Conservation (phyloP, 1,140 invertebrate species). For the Ceratoteleas bidentatus region DNA sequence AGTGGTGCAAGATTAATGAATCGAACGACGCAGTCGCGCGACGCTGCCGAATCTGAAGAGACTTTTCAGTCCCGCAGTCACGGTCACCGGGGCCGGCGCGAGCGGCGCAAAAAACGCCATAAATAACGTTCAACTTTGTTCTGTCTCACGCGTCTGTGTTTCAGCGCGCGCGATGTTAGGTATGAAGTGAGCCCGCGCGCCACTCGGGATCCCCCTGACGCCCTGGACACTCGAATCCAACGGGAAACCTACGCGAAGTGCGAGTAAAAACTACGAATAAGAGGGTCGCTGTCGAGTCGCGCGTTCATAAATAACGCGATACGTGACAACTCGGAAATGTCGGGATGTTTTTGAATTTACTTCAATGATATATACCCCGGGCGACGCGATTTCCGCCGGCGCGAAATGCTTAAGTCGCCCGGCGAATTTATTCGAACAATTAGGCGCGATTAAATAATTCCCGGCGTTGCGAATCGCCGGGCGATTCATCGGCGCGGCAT, state of each 20-base stretch:
- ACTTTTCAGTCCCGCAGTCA: too few relatives aligned
- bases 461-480: slow-evolving; percentile 4
- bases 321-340: slow-evolving; percentile 71
- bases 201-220: slow-evolving; percentile 44
- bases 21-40: too few relatives aligned
- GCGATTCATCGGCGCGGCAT: slow-evolving; percentile 19
- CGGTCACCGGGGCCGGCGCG: too few relatives aligned
- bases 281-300: slow-evolving; percentile 72
- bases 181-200: slow-evolving; percentile 47
- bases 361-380: slow-evolving; percentile 42
- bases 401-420: slow-evolving; percentile 11
- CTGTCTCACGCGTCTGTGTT: slow-evolving; percentile 62
- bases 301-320: slow-evolving; percentile 76
- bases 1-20: too few relatives aligned
- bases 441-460: slow-evolving; percentile 32
- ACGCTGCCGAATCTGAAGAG: too few relatives aligned
- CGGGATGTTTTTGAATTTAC: slow-evolving; percentile 64
- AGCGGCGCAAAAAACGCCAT: too few relatives aligned
- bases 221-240: slow-evolving; percentile 68
- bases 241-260: slow-evolving; percentile 73
- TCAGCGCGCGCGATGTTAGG: slow-evolving; percentile 53
- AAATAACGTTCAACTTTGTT: slow-evolving; percentile 75
- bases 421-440: slow-evolving; percentile 33
- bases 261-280: slow-evolving; percentile 79
- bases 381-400: slow-evolving; percentile 16